Evolutionary conservation across 2,888 invertebrate genomes (phyloP), one percentile per base, ranked within the genome.

Genomic region (Mythimna pallens): DNA sequence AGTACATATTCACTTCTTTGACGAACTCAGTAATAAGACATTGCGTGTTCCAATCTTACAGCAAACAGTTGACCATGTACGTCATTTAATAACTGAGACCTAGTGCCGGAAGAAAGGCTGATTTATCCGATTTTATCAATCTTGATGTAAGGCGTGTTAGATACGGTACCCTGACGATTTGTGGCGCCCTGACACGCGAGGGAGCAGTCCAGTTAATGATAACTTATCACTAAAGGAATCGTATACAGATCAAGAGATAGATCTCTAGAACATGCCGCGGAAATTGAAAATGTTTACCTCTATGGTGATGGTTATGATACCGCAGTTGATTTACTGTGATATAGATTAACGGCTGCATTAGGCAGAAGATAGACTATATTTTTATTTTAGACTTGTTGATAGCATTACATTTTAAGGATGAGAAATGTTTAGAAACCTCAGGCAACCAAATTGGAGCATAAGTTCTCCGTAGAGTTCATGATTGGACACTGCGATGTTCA

Each of bases 171-270:
- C 47, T 6, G 47, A 50, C 47, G 80, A 79, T 67, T 79, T 65
- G 80, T 81, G 83, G 66, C 34, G 55, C 30, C 47, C 67, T 9
- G 40, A 36, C 80, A 81, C 83, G 83, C 83, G 80, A 80, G 5
- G 17, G 36, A 40, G 52, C 34, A 59, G 17, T 63, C 55, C 68
- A 68, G 65, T 73, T 55, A 70, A 82, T 70, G 79, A 66, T 73
- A 64, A 61, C 65, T 69, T 78, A 82, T 73, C 80, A 61, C 36
- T 52, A 40, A 30, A 34, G 9, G 14, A 63, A 82, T 66, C 79
- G 36, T 63, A 64, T 55, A 47, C 25, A 65, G 47, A 47, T 43
- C 55, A 43, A 22, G 25, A 59, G 67, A 67, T 76, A 71, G 40
- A 30, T 43, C 25, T n/a, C 36, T 52, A 14, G 14, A 40, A 40